Evolutionary conservation across 2,113 vertebrate genomes (phyloP).

Genomic region (Cephalopholis sonnerati): DNA sequence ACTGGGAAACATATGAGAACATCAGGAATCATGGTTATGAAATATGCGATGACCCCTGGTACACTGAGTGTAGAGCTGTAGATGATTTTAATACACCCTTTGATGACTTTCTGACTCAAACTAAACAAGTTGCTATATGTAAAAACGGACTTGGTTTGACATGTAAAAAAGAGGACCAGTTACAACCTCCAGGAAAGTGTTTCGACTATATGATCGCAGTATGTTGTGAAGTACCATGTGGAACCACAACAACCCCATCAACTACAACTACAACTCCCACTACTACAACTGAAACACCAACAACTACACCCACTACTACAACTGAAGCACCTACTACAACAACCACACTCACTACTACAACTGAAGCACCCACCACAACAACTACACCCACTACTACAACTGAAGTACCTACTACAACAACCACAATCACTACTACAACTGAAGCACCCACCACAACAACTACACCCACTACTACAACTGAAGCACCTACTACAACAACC

Average conservation of each 20-base stretch:
- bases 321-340: too few relatives aligned
- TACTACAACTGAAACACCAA: too few relatives aligned
- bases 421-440: background rate
- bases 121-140: constrained; percentile 51
- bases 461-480: too few relatives aligned
- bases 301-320: too few relatives aligned
- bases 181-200: background rate
- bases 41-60: constrained; percentile 38
- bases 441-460: background rate
- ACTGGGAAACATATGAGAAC: constrained; percentile 76
- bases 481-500: too few relatives aligned
- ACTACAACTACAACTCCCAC: background rate
- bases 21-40: constrained; percentile 39
- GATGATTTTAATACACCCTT: background rate
- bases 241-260: background rate
- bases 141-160: constrained; percentile 38
- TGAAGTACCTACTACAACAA: background rate
- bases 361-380: background rate
- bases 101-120: background rate
- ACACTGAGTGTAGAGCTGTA: constrained; percentile 33
- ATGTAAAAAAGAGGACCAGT: constrained; percentile 60
- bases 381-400: background rate
- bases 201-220: background rate
- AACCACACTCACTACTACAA: background rate
- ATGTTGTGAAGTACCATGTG: too few relatives aligned